A percentile compares a stretch with the other conserved stretches of the same genome.
Evolutionary conservation across 2,113 vertebrate genomes (phyloP).

Genomic region (Antigone vipio): DNA sequence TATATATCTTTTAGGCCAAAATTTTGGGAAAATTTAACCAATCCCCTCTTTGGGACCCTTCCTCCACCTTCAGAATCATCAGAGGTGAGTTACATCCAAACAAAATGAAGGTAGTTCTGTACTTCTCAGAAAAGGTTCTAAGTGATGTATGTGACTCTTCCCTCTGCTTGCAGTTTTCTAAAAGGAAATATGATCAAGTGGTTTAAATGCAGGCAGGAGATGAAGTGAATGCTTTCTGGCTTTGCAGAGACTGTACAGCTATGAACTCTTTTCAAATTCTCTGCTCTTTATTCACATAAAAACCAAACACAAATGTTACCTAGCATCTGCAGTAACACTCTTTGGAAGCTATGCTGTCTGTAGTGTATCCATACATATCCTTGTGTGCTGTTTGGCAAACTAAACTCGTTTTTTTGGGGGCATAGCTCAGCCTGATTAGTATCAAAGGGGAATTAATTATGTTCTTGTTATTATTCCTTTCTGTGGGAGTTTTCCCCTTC

Average conservation of each 20-base stretch:
- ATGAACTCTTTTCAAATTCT: background rate
- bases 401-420: background rate
- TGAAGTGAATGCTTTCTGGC: background rate
- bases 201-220: background rate
- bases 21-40: conserved; percentile 96
- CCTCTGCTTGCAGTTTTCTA: background rate
- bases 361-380: no score
- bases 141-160: background rate
- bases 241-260: background rate
- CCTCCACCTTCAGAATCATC: conserved; percentile 86
- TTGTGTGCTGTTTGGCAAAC: background rate
- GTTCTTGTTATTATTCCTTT: background rate
- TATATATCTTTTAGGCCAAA: conserved; percentile 77
- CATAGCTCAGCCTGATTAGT: background rate
- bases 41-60: conserved; percentile 88
- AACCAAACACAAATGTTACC: background rate
- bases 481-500: background rate
- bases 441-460: background rate
- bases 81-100: conserved; percentile 78
- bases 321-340: background rate
- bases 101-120: background rate
- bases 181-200: background rate
- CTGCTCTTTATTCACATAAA: background rate
- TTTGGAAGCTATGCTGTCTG: background rate
- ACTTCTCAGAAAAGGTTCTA: background rate